These are phyloP conservation scores for Thereva nobilitata DNA, from an alignment of 2,888 invertebrate species.

Conservation along the genomic window DNA sequence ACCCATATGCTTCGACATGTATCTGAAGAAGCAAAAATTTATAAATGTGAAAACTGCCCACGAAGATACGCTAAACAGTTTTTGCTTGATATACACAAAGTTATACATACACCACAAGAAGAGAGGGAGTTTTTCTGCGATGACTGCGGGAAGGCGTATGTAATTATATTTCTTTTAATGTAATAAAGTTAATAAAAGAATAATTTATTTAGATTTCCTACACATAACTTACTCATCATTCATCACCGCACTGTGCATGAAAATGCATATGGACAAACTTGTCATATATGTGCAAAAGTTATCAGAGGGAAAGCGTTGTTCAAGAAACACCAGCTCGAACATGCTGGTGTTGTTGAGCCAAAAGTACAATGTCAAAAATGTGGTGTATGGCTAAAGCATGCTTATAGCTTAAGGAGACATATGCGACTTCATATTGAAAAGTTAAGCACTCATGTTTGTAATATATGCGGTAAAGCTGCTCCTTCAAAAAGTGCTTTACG, in stretches of 20 bases:
- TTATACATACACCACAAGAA: conserved; percentile 52
- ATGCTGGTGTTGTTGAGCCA: conserved; percentile 50
- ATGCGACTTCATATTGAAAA: conserved; percentile 51
- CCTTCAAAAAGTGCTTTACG: conserved; percentile 54
- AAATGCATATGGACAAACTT: conserved; percentile 44
- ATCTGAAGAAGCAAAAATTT: conserved; percentile 52
- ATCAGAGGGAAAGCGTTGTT: conserved; percentile 51
- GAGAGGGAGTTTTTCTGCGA: conserved; percentile 49
- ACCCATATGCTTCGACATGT: conserved; percentile 55
- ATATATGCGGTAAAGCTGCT: conserved; percentile 52
- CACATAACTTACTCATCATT: not conserved
- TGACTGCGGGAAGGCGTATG: conserved; percentile 51
- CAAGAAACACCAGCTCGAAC: conserved; percentile 52
- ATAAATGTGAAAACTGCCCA: conserved; percentile 52
- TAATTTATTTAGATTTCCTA: conserved; percentile 1
- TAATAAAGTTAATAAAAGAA: not conserved
- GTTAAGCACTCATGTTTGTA: conserved; percentile 50
- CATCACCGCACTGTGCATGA: conserved; percentile 4
- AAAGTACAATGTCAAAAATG: conserved; percentile 55
- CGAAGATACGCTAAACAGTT: conserved; percentile 54
- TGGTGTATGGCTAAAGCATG: conserved; percentile 54
- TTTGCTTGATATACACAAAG: conserved; percentile 53
- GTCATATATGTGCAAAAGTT: conserved; percentile 56
- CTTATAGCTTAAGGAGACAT: conserved; percentile 53
- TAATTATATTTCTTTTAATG: not conserved